Evolutionary conservation across 2,113 vertebrate genomes (phyloP).

Genomic region (Thinocorus orbignyianus): DNA sequence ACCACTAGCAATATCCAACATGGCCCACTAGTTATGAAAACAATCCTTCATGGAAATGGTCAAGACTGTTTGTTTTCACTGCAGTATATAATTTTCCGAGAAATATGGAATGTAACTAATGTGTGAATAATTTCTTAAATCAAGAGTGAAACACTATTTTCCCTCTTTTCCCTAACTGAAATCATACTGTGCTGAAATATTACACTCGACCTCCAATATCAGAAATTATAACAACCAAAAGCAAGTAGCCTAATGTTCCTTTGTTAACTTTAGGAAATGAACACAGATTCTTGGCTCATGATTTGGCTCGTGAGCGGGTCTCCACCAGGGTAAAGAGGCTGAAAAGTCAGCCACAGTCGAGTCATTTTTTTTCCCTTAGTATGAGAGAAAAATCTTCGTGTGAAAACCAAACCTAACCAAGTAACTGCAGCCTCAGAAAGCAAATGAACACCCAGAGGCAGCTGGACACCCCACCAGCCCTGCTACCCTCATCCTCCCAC

Average conservation of each 20-base stretch:
- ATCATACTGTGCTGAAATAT: not conserved
- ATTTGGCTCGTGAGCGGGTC: too few species aligned
- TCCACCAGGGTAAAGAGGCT: not conserved
- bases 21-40: not conserved
- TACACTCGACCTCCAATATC: not conserved
- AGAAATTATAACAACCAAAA: constrained; percentile 10
- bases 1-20: not conserved
- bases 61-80: not conserved
- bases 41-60: not conserved
- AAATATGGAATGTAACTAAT: not conserved
- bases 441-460: not conserved
- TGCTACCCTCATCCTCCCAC: not conserved
- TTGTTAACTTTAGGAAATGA: constrained; percentile 12
- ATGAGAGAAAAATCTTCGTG: not conserved
- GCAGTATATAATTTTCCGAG: not conserved
- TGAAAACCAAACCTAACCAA: not conserved
- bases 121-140: not conserved
- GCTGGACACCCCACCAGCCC: not conserved
- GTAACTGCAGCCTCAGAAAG: not conserved
- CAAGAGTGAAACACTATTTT: not conserved
- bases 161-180: not conserved
- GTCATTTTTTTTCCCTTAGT: not conserved
- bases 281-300: not conserved
- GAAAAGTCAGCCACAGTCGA: not conserved
- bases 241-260: constrained; percentile 1